phyloP scores from a whole-genome alignment of 2,888 invertebrate species.

The Eupithecia vulgata region DNA sequence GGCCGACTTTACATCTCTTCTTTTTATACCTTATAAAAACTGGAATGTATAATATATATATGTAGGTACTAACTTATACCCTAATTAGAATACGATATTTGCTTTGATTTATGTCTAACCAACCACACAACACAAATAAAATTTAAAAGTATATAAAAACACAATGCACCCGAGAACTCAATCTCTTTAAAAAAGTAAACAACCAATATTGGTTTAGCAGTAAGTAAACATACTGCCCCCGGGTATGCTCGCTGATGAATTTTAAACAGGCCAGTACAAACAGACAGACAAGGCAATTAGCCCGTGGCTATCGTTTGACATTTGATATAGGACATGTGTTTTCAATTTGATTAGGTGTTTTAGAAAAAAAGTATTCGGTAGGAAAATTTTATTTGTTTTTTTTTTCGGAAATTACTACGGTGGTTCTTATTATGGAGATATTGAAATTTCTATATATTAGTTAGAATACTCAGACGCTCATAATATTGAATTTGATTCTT shows the following conservation, averaged over 20 bases:
- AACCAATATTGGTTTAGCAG: slow-evolving; percentile 68
- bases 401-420: background rate
- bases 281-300: slow-evolving; percentile 73
- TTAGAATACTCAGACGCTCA: no score
- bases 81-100: background rate
- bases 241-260: slow-evolving; percentile 60
- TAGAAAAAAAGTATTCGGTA: background rate
- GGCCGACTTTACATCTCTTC: no score
- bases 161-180: slow-evolving; percentile 51
- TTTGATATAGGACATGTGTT: slow-evolving; percentile 55
- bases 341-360: slow-evolving; percentile 49
- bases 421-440: background rate
- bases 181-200: slow-evolving; percentile 69
- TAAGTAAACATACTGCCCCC: slow-evolving; percentile 65
- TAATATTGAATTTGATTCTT: no score
- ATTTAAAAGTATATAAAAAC: slow-evolving; percentile 51
- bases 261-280: slow-evolving; percentile 63
- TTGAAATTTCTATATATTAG: no score
- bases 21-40: no score
- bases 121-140: slow-evolving; percentile 14
- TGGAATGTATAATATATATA: no score
- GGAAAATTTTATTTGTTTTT: background rate
- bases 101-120: background rate
- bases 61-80: background rate
- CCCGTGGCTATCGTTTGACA: slow-evolving; percentile 64